phyloP scores from a whole-genome alignment of 2,797 vertebrate species.

The Euphonia xanthogaster region DNA sequence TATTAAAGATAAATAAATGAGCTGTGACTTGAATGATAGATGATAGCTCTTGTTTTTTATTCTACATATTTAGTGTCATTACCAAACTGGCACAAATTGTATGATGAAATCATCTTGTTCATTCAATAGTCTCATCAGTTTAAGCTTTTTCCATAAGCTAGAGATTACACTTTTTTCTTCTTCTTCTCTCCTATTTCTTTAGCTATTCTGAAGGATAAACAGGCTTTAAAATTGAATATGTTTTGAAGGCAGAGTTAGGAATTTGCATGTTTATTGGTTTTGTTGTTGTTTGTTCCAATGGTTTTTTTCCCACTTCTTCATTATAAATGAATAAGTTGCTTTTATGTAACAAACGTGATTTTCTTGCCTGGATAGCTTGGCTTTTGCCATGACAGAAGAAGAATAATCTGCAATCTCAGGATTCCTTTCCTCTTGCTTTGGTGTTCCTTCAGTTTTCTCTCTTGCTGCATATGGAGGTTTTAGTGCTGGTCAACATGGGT shows the following conservation, averaged over 20 bases:
- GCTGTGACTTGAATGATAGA: background rate
- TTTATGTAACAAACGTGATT: background rate
- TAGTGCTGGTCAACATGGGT: background rate
- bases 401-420: background rate
- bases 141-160: background rate
- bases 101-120: slow-evolving; percentile 39
- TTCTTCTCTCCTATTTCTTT: slow-evolving; percentile 5
- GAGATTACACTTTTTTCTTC: background rate
- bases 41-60: background rate
- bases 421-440: background rate
- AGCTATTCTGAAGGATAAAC: slow-evolving; percentile 31
- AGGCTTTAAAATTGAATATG: slow-evolving; percentile 42
- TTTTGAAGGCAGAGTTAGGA: slow-evolving; percentile 30
- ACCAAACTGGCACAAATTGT: background rate
- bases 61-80: background rate
- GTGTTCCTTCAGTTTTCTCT: background rate
- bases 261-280: slow-evolving; percentile 72
- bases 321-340: slow-evolving; percentile 38
- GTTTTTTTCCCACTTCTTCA: slow-evolving; percentile 2
- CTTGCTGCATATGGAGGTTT: background rate
- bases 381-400: background rate
- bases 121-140: background rate
- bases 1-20: background rate
- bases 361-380: background rate
- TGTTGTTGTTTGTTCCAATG: background rate